Evolutionary conservation across 2,888 invertebrate species (phyloP).

Genomic region (Drosophila mimetica): DNA sequence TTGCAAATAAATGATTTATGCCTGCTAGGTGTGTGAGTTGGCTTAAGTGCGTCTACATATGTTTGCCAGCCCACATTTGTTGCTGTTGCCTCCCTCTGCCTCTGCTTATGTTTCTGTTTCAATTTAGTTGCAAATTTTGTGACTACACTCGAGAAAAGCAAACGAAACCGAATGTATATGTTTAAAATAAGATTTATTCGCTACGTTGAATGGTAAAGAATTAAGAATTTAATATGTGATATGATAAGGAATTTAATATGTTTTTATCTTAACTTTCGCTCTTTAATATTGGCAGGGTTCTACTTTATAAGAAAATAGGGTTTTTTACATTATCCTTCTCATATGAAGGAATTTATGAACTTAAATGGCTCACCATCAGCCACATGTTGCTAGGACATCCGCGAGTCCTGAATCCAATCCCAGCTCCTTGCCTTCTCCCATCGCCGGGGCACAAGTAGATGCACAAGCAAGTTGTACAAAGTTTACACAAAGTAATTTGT

Average conservation of each 20-base stretch:
- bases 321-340: no score
- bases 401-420: conserved; percentile 27
- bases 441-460: conserved; percentile 19
- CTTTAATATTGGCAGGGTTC: no score
- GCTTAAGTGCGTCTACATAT: conserved; percentile 44
- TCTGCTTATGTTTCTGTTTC: conserved; percentile 33
- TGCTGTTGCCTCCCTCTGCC: conserved; percentile 1
- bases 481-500: conserved; percentile 75
- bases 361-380: conserved; percentile 22
- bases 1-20: conserved; percentile 69
- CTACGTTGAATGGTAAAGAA: no score
- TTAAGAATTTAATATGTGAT: no score
- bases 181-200: no score
- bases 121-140: conserved; percentile 32
- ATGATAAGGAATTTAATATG: no score
- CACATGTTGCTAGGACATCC: conserved; percentile 43
- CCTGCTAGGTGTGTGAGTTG: conserved; percentile 39
- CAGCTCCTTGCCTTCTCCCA: conserved; percentile 8
- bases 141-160: conserved; percentile 18
- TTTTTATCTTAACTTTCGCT: no score
- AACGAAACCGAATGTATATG: no score
- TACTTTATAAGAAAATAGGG: no score
- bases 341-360: conserved; percentile 47
- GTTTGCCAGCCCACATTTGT: conserved; percentile 32
- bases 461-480: conserved; percentile 55